Evolutionary conservation across 2,797 vertebrate genomes (phyloP).

Genomic region (Eulemur coronatus): DNA sequence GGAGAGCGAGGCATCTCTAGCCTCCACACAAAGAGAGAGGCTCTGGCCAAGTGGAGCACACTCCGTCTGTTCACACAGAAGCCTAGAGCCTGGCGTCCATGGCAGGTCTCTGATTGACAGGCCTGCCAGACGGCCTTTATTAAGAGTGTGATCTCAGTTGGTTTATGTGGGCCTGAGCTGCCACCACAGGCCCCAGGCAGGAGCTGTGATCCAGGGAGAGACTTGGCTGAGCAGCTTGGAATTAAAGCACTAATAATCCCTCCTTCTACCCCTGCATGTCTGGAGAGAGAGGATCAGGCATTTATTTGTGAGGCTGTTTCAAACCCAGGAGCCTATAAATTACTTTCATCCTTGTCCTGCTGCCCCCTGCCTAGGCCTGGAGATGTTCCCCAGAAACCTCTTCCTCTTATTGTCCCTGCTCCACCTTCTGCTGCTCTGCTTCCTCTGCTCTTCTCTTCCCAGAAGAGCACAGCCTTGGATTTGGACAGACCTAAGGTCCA

Average conservation of each 20-base stretch:
- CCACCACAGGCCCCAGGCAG: constrained; percentile 38
- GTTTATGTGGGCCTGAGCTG: constrained; percentile 28
- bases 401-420: background rate
- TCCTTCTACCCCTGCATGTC: background rate
- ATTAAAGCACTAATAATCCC: constrained; percentile 39
- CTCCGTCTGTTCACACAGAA: constrained; percentile 42
- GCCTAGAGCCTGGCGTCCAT: background rate
- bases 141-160: constrained; percentile 14
- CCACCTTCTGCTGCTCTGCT: background rate
- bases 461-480: background rate
- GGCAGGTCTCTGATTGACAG: constrained; percentile 51
- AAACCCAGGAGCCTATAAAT: background rate
- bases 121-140: constrained; percentile 56
- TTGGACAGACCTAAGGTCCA: background rate
- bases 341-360: background rate
- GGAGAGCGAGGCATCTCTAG: background rate
- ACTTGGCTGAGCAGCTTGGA: constrained; percentile 45
- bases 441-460: background rate
- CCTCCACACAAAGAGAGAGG: constrained; percentile 51
- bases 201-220: constrained; percentile 35
- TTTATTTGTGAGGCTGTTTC: constrained; percentile 23
- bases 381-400: background rate
- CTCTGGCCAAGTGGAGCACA: constrained; percentile 5
- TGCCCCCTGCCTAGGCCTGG: background rate
- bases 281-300: background rate